Percentiles rank a stretch among this genome's conserved stretches.
phyloP scores from a whole-genome alignment of 2,888 invertebrate genomes.

The Sycophila texana region DNA sequence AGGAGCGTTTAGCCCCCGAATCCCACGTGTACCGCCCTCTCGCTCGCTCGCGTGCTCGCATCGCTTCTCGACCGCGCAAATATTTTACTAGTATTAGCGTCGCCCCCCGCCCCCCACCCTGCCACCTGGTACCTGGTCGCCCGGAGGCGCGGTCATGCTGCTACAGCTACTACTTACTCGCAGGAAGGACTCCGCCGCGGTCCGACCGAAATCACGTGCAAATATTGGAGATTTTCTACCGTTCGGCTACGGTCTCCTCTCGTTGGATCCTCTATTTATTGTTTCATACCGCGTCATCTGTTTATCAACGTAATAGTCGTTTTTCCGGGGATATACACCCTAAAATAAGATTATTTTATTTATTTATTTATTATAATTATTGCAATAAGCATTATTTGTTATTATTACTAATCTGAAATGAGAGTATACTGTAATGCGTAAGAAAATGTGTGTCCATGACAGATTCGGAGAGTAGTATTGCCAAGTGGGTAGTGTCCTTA shows the following conservation, averaged over 20 bases:
- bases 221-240: conserved; percentile 40
- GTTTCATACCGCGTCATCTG: too few species aligned
- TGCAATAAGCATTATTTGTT: too few species aligned
- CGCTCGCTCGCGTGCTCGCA: conserved; percentile 3
- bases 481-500: not conserved
- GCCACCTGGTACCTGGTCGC: not conserved
- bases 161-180: conserved; percentile 25
- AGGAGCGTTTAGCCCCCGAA: conserved; percentile 46
- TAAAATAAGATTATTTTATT: too few species aligned
- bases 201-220: conserved; percentile 39
- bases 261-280: not conserved
- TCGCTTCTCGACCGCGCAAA: conserved; percentile 49
- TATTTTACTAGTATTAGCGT: conserved; percentile 56
- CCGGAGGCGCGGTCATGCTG: not conserved
- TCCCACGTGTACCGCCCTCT: conserved; percentile 43
- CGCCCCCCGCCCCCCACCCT: not conserved
- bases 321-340: too few species aligned
- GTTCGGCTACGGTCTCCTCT: not conserved
- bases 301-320: too few species aligned
- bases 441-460: not conserved
- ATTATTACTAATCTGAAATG: too few species aligned
- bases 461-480: too few species aligned
- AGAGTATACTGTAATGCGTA: not conserved
- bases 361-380: too few species aligned
- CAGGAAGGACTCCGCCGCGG: conserved; percentile 13